Evolutionary conservation across 2,797 vertebrate genomes (phyloP), one percentile per base, ranked within the genome.

Genomic region (Halcyon leucocephala): DNA sequence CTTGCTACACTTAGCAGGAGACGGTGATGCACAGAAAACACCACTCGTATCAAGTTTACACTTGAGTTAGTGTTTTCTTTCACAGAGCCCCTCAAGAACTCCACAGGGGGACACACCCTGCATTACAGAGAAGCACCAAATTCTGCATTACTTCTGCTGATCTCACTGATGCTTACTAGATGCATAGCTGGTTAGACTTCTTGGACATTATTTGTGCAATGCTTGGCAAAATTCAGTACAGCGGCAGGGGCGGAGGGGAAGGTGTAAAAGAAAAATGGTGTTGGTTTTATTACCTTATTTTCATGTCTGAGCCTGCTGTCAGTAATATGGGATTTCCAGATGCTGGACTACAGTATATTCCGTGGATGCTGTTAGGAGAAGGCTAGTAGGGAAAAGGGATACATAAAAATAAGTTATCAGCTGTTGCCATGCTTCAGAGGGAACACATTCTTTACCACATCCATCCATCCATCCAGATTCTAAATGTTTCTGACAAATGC

Each of bases 261-360:
- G 7, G 29, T 41, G 41, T 60, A 41, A 83, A 86, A 69, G 37
- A 82, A 49, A 70, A 31, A 21, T 4, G 5, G 5, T 80, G 39
- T 44, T 52, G 7, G 10, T 25, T 76, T 79, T 64, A 28, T 83
- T 97, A 99, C 99, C 99, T 99, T 98, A 99, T 99, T 98, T 99
- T 99, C 99, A 99, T 99, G 97, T 99, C 99, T 0, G 99, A 99
- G 39, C 99, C 99, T 58, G 99, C 99, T 28, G 99, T 99, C 82
- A 99, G 97, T 91, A 99, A 98, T 96, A 99, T 99, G n/a, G 99
- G 99, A 93, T 99, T 99, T 77, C 99, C 99, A 70, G 99, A 99
- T 48, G 99, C 99, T 25, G 99, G 99, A 87, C 99, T 99, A 90
- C 99, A 99, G 97, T 99, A 99, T 97, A 99, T 99, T 61, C 99